Evolutionary conservation across 2,113 vertebrate genomes (phyloP), one percentile per base, ranked within the genome.

Genomic region (Vicugna pacos): DNA sequence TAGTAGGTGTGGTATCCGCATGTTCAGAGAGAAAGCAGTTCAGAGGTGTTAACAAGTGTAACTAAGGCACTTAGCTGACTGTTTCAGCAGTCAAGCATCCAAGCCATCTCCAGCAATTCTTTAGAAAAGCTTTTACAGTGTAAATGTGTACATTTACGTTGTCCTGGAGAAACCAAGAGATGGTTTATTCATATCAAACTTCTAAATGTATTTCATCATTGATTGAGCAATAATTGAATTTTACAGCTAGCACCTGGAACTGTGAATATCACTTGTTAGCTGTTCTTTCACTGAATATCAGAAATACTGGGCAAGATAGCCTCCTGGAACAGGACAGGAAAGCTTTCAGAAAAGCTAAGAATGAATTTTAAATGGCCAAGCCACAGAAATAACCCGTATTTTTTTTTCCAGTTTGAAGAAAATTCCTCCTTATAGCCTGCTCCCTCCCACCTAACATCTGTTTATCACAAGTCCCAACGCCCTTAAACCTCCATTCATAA

Each of bases 161-260:
- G 32, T 76, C 30, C 17, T n/a, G 86, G 65, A 76, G 52, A 93
- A 97, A 56, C 24, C 32, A 30, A 87, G 75, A 85, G 42, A 54
- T 56, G 46, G n/a, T 95, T 90, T 72, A 72, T 86, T 91, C 35
- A 64, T 70, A 80, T 91, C 73, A 76, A 64, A 76, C 20, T 91
- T 81, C n/a, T 94, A 84, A 80, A 64, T 80, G 4, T 81, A n/a
- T 93, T 93, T 97, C 48, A 77, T 90, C 56, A 64, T 58, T 48
- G 2, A 42, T 65, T 22, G 30, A 93, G 30, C 69, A 90, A 50
- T 85, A 72, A 77, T 54, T 91, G 58, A 93, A 85, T 82, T 96
- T 93, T 88, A 67, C 4, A 76, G 17, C 30, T 91, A 35, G 26
- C 14, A 48, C n/a, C 54, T 93, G 56, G 62, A 86, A 65, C 86